Base-by-base conservation (phyloP, 2,797 vertebrate species). In the Anguilla anguilla region DNA sequence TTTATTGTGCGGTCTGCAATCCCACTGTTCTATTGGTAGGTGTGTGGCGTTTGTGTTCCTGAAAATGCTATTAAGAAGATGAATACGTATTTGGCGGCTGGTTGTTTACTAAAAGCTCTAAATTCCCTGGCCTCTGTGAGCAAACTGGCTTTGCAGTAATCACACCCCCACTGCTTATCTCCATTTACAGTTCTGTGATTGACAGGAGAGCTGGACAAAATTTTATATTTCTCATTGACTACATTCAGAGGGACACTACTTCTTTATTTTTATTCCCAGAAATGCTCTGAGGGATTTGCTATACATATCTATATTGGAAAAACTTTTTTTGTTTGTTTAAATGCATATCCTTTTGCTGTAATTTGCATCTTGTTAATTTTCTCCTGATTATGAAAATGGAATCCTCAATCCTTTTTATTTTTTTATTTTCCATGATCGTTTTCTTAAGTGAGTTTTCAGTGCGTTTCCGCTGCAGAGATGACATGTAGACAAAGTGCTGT, bases 391-490 rank as follows among this genome's bases (percentile, higher is more conserved):
- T 89, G 88, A 28, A 90, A 91, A 92, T 89, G 85, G 86, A 91
- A 93, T 90, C 86, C 86, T 90, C 84, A 86, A 59, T 87, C 92
- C 72, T 84, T 19, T 57, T 57, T 55, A 85, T 85, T 88, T 82
- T 82, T 81, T 87, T 84, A 9, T 86, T 85, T 17, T 84, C 85
- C 22, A 25, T 69, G 46, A 72, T 17, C 13, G 55, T 53, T 74
- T 57, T 61, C 9, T 22, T 85, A 3, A 15, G 15, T 57, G 82
- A 55, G 49, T 31, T 55, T 84, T 84, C 51, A 17, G 93, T 94
- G 94, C 93, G 93, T 81, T 49, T 49, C 77, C 10, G 77, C 92
- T 94, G 93, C 94, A 91, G 91, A 89, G 93, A 94, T 92, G 91
- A 93, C 89, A 72, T 93, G 93, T 93, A 92, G 92, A 91, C 90